Evolutionary conservation across 2,888 invertebrate genomes (phyloP).

Genomic region (Coleophora deauratella): DNA sequence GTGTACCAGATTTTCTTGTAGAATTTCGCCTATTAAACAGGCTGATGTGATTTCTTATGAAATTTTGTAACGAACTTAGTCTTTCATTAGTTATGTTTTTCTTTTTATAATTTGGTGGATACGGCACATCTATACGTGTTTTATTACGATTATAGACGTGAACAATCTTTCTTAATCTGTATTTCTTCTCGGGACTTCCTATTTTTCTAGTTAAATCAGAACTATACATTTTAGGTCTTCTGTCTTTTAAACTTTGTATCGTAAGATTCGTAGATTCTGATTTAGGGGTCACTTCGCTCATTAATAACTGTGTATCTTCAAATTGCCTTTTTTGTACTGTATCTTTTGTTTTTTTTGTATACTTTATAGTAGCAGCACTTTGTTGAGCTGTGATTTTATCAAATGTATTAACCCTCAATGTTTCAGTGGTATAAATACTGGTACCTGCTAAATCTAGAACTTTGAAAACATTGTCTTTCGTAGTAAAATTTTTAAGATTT

Average conservation of each 20-base stretch:
- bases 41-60: slow-evolving; percentile 18
- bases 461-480: no score
- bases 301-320: no score
- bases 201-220: slow-evolving; percentile 12
- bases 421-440: no score
- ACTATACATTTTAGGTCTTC: slow-evolving; percentile 1
- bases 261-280: no score
- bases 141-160: slow-evolving; percentile 2
- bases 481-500: no score
- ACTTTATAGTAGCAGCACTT: no score
- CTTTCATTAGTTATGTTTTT: slow-evolving; percentile 9
- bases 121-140: slow-evolving; percentile 5
- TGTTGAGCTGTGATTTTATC: no score
- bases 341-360: no score
- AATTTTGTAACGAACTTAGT: slow-evolving; percentile 18
- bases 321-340: no score
- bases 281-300: no score
- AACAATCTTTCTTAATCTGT: slow-evolving; percentile 21
- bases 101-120: not conserved
- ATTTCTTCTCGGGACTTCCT: slow-evolving; percentile 20
- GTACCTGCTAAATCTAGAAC: no score
- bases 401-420: no score
- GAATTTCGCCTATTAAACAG: slow-evolving; percentile 19
- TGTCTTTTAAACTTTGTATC: not conserved
- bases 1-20: slow-evolving; percentile 14